These are phyloP conservation scores for Caenorhabditis latens DNA, from an alignment of 1,140 invertebrate species.

Conservation along the genomic window DNA sequence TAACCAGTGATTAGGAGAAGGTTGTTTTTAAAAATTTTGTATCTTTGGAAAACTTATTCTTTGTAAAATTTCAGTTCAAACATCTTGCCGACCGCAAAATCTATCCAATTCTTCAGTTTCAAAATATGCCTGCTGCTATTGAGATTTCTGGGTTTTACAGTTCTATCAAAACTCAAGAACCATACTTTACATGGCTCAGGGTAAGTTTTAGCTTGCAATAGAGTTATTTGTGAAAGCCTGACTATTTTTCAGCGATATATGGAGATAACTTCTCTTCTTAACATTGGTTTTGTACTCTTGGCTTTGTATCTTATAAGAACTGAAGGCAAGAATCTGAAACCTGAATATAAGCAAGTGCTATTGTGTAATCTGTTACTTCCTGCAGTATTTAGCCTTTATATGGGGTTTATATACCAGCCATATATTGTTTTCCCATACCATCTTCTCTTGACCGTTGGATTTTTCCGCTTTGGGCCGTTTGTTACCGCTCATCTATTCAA, in stretches of 20 bases:
- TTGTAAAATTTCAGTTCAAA: not conserved
- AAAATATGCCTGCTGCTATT: not conserved
- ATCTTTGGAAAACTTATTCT: not conserved
- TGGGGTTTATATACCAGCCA: conserved; percentile 24
- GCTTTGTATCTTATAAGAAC: not conserved
- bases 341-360: conserved; percentile 33
- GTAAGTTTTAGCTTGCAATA: not conserved
- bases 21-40: not conserved
- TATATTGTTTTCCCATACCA: conserved; percentile 39
- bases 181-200: conserved; percentile 5
- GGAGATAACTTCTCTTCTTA: conserved; percentile 5
- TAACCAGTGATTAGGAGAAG: conserved; percentile 9
- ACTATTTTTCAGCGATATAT: conserved; percentile 17
- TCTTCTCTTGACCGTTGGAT: conserved; percentile 1
- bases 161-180: not conserved
- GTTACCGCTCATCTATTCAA: conserved; percentile 23
- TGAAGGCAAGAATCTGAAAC: conserved; percentile 2
- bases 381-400: conserved; percentile 7
- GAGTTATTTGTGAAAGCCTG: not conserved
- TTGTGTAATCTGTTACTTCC: not conserved
- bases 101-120: not conserved
- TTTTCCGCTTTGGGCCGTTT: conserved; percentile 35
- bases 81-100: not conserved
- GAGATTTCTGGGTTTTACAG: not conserved
- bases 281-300: not conserved